phyloP scores from a whole-genome alignment of 2,888 invertebrate species.

The Euproctis similis region DNA sequence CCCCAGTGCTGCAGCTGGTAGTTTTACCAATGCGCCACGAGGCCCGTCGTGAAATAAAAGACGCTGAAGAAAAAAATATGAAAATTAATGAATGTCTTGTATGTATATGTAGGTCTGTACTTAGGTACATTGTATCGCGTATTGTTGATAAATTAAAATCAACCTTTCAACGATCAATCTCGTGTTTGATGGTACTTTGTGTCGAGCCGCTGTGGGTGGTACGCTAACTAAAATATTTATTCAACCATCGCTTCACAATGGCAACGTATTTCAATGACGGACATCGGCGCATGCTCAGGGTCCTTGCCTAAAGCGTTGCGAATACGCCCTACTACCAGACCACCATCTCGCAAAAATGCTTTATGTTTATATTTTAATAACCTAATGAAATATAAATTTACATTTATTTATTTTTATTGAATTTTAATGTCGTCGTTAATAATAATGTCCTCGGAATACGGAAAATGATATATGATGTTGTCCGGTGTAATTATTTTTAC shows the following conservation, averaged over 20 bases:
- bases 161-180: slow-evolving; percentile 68
- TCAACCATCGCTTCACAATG: slow-evolving; percentile 60
- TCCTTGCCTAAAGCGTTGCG: slow-evolving; percentile 36
- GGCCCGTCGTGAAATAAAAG: no score
- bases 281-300: slow-evolving; percentile 29
- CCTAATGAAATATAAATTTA: no score
- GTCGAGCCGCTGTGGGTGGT: slow-evolving; percentile 64
- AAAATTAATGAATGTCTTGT: no score
- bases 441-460: no score
- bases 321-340: slow-evolving; percentile 19
- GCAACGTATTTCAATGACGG: slow-evolving; percentile 66
- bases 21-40: no score
- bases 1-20: no score
- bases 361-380: slow-evolving; percentile 10
- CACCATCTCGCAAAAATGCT: slow-evolving; percentile 25
- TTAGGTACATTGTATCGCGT: slow-evolving; percentile 11
- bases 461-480: no score
- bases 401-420: neutral
- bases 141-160: slow-evolving; percentile 39
- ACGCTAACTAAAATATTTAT: slow-evolving; percentile 68
- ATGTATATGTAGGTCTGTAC: no score
- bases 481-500: no score
- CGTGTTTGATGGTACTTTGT: slow-evolving; percentile 40
- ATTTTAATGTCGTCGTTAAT: no score
- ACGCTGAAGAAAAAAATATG: slow-evolving; percentile 19